phyloP scores from a whole-genome alignment of 35 echinoderm and acorn worm genomes.

The Ptychodera flava region DNA sequence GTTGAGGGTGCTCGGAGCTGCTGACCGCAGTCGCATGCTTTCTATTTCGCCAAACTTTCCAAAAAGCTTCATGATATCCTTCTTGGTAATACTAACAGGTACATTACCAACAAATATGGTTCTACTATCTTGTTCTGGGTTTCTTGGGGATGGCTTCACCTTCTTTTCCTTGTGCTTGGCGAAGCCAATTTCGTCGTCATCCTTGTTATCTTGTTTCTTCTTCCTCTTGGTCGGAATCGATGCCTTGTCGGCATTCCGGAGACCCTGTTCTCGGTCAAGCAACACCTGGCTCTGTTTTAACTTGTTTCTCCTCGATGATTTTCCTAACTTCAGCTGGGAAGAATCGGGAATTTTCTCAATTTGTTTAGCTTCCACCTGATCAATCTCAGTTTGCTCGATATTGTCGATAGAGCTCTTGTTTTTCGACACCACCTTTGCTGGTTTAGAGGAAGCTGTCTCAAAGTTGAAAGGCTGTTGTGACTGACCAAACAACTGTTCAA shows the following conservation, averaged over 20 bases:
- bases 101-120: constrained; percentile 35
- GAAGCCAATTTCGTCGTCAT: neutral
- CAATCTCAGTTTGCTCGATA: too few relatives aligned
- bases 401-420: too few relatives aligned
- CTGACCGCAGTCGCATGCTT: constrained; percentile 12
- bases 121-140: constrained; percentile 10
- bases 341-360: too few relatives aligned
- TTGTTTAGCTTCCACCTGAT: too few relatives aligned
- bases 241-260: neutral
- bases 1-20: constrained; percentile 12
- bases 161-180: neutral
- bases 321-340: too few relatives aligned
- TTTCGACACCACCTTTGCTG: too few relatives aligned
- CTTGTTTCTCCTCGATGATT: neutral
- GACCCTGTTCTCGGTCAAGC: neutral
- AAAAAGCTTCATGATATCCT: constrained; percentile 8
- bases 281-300: neutral
- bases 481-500: neutral
- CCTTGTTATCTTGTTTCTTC: neutral
- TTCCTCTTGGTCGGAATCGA: neutral
- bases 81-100: constrained; percentile 13
- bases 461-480: neutral
- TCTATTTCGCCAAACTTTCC: constrained; percentile 13
- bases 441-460: too few relatives aligned
- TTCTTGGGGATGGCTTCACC: neutral